A percentile compares a stretch with the other conserved stretches of the same genome.
phyloP scores from a whole-genome alignment of 2,113 vertebrate genomes.

The Trematocara variabile region DNA sequence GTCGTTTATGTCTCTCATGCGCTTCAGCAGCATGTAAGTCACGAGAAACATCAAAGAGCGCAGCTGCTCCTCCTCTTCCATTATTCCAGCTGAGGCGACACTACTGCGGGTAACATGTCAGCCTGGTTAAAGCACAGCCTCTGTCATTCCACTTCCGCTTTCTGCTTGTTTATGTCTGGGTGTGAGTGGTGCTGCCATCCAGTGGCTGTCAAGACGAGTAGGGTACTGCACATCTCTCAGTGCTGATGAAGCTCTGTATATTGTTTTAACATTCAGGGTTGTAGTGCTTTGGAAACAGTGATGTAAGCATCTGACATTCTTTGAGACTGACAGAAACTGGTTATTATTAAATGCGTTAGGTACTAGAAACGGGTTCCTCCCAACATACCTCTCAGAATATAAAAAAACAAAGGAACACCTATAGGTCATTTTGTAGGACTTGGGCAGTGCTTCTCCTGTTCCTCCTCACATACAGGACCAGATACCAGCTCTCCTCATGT shows the following conservation, averaged over 20 bases:
- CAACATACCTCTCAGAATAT: not conserved
- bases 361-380: not conserved
- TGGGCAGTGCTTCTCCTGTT: not conserved
- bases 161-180: not conserved
- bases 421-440: not conserved
- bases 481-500: not conserved
- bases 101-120: not conserved
- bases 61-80: conserved; percentile 55
- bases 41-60: conserved; percentile 66
- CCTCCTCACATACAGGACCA: not conserved
- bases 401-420: not conserved
- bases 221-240: not conserved
- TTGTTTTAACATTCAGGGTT: not conserved
- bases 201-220: not conserved
- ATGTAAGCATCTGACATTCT: not conserved
- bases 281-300: not conserved
- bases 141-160: conserved; percentile 16
- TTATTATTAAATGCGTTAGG: not conserved
- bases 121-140: not conserved
- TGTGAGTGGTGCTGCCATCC: conserved; percentile 23
- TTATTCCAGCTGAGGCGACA: not conserved
- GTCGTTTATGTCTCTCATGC: conserved; percentile 60
- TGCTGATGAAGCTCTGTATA: not conserved
- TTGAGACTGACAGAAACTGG: not conserved
- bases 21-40: conserved; percentile 73